phyloP scores from a whole-genome alignment of 2,888 invertebrate genomes.

The Pterostichus niger region DNA sequence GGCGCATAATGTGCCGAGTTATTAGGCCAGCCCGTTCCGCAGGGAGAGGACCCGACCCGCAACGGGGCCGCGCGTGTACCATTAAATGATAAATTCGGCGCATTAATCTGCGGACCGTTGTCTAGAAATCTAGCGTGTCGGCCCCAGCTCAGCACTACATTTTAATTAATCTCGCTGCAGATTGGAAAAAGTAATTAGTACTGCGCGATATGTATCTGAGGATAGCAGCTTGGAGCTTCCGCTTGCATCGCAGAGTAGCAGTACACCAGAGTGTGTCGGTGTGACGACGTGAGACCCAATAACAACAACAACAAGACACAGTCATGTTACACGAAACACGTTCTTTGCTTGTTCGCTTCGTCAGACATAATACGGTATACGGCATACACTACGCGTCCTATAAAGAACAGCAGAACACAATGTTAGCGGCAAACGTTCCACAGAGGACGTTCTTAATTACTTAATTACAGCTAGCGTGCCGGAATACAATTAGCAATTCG shows the following conservation, averaged over 20 bases:
- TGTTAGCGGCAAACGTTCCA: conserved; percentile 23
- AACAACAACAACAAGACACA: neutral
- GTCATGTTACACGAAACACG: neutral
- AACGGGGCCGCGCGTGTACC: conserved; percentile 59
- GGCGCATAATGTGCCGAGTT: conserved; percentile 60
- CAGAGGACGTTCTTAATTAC: conserved; percentile 62
- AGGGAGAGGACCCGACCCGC: conserved; percentile 56
- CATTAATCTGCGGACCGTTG: conserved; percentile 71
- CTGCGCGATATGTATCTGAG: conserved; percentile 72
- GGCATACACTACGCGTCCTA: neutral
- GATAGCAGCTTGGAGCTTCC: conserved; percentile 4
- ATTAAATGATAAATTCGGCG: conserved; percentile 69
- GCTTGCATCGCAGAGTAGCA: neutral
- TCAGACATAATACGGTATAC: conserved; percentile 15
- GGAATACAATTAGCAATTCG: conserved; percentile 62
- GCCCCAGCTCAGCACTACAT: conserved; percentile 71
- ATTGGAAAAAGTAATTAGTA: conserved; percentile 74
- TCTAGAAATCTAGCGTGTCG: conserved; percentile 70
- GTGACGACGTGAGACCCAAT: neutral
- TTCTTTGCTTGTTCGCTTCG: neutral
- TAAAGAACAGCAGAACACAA: conserved; percentile 33
- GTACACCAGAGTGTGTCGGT: neutral
- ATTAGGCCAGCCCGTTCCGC: conserved; percentile 56
- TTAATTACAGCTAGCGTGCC: conserved; percentile 63
- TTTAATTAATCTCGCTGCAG: conserved; percentile 73